Base-by-base conservation (phyloP, 1,140 invertebrate genomes). In the Idris sp. region DNA sequence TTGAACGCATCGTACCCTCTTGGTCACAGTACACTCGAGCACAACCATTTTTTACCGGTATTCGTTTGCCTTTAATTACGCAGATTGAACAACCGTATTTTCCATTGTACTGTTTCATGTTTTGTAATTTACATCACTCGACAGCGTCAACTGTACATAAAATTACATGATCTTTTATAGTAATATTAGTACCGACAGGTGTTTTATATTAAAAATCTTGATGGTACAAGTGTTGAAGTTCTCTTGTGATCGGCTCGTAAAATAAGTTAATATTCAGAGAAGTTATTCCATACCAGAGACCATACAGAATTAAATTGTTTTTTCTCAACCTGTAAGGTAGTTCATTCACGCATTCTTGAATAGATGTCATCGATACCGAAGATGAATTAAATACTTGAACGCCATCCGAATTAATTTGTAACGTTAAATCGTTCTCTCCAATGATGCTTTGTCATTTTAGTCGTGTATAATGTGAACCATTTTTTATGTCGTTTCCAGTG, bases 41-140 rank as follows among this genome's bases (percentile, higher is more conserved):
- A 13, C 11, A 9, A 11, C 61, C 71, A 15, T 46, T 31, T 19
- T 51, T 44, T 7, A 67, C 41, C 0, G 13, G 7, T 1, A 61
- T 40, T n/a, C 9, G 14, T 28, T 54, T 3, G 10, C 61, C 71
- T 49, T 48, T 25, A 19, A 61, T 46, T 0, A 67, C 15, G 15
- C 71, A 74, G 19, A 33, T 30, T 0, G 71, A 49, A 33, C 61
- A 67, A 3, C 62, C 71, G 7, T 11, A 61, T 10, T 35, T 13
- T 8, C 62, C 71, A 28, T 67, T 74, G 7, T 30, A 65, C 19
- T 65, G 61, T 5, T 22, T 46, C 7, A 51, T 48, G 15, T 59
- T 59, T 54, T 74, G 61, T 0, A 59, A 2, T 28, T 40, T 2
- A 8, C 43, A 16, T 4, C 61, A 36, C 2, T 43, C 71, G 26